Evolutionary conservation across 2,888 invertebrate species (phyloP).

Genomic region (Acronicta aceris): DNA sequence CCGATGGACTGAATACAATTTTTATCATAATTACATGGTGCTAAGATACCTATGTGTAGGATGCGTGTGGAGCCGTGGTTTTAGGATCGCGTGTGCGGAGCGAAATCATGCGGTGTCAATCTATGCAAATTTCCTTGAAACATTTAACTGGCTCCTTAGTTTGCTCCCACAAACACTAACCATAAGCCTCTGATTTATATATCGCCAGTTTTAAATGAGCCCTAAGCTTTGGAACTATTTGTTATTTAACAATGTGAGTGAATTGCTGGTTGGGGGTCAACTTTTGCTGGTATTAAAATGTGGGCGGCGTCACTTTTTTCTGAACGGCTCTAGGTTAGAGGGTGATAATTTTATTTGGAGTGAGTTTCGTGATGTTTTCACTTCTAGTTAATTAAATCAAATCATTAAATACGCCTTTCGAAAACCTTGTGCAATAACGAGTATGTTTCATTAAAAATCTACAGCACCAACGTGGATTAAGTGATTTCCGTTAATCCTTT

Average conservation of each 20-base stretch:
- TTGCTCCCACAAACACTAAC: constrained; percentile 75
- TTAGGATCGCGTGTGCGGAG: constrained; percentile 72
- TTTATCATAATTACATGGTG: constrained; percentile 73
- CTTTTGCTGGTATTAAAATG: constrained; percentile 60
- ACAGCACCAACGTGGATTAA: constrained; percentile 34
- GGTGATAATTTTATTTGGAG: constrained; percentile 56
- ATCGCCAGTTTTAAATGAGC: constrained; percentile 66
- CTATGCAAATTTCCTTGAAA: constrained; percentile 88
- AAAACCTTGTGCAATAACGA: not conserved
- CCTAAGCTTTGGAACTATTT: constrained; percentile 55
- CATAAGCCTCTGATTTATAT: constrained; percentile 73
- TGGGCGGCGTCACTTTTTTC: constrained; percentile 66
- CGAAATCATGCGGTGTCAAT: constrained; percentile 83
- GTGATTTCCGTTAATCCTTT: constrained; percentile 62
- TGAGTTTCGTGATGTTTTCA: constrained; percentile 42
- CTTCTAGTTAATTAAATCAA: constrained; percentile 28
- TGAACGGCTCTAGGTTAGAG: constrained; percentile 54
- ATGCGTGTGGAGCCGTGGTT: constrained; percentile 63
- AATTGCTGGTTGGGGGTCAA: constrained; percentile 62
- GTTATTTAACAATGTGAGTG: constrained; percentile 54
- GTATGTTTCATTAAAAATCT: constrained; percentile 4
- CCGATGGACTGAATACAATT: constrained; percentile 68
- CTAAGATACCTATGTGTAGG: constrained; percentile 63
- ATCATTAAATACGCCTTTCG: constrained; percentile 3
- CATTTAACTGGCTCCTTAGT: constrained; percentile 82